Base-by-base conservation (phyloP, 2,113 vertebrate genomes). In the Oncorhynchus gorbuscha region DNA sequence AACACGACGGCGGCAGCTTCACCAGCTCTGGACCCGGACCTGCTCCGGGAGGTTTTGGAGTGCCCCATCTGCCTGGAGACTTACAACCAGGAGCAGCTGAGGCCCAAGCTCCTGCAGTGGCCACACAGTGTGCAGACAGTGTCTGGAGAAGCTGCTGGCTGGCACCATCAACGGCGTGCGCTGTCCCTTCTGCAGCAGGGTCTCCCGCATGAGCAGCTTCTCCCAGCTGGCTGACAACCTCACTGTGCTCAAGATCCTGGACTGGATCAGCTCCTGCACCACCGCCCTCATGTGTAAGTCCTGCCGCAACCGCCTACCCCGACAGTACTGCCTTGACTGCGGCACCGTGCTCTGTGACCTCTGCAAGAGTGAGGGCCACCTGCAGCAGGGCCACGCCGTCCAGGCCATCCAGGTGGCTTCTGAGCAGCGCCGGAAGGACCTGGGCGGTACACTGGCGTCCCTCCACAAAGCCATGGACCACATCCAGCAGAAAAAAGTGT, bases 21-120 rank as follows among this genome's bases (percentile, higher is more conserved):
- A 14, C 28, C 84, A 14, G 91, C 91, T 14, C 90, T 99, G 91
- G 97, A 99, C 89, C 93, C 96, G 0, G 97, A 99, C 2, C 90
- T 96, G 0, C 93, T 98, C 78, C 94, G 97, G 35, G 97, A 98
- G 88, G 95, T 99, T 26, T 91, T 99, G 67, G 97, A 99, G 83
- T 99, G 97, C 82, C 97, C 97, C 9, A 98, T 99, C 75, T 99
- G 97, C 86, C 93, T 99, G 92, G 97, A 99, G 83, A 97, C 96
- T 70, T 99, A 97, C 90, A 96, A 93, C 0, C 95, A 95, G 86
- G 95, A 97, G 58, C 94, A 96, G 71, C 90, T 98, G 84, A 93
- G 97, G 80, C 97, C 97, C 74, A 99, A 99, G 77, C 95, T 99
- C 9, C 89, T 99, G 71, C 97, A 98, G 87, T 99, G 97, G 97